phyloP scores from a whole-genome alignment of 35 echinoderm and acorn worm genomes.

The Hemicentrotus pulcherrimus region DNA sequence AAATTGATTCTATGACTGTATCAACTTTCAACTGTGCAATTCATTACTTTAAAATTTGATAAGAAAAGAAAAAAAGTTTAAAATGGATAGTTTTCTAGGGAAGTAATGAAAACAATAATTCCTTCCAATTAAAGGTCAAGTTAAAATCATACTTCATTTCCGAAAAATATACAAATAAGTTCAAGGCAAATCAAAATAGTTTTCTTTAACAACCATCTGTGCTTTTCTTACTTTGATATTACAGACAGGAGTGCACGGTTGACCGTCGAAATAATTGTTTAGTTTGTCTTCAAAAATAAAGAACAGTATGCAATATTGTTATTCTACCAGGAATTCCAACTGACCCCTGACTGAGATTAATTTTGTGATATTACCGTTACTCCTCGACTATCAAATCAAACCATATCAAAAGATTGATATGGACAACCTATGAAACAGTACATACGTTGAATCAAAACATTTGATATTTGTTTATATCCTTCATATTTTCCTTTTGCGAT shows the following conservation, averaged over 20 bases:
- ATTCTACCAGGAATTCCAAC: not conserved
- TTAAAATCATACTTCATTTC: not conserved
- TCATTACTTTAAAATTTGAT: not conserved
- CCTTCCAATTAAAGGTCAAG: not conserved
- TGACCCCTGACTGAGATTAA: not conserved
- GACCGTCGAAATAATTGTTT: conserved; percentile 3
- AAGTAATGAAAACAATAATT: not conserved
- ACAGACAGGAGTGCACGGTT: not conserved
- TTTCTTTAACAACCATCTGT: not conserved
- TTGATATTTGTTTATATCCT: too few species aligned
- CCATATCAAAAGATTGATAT: not conserved
- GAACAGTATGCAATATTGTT: not conserved
- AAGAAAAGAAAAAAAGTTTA: not conserved
- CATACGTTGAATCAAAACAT: too few species aligned
- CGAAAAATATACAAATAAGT: not conserved
- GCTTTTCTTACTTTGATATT: not conserved
- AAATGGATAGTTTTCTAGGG: not conserved
- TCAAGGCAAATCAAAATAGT: not conserved
- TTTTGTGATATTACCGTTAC: not conserved
- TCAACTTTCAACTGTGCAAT: not conserved
- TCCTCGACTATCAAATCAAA: not conserved
- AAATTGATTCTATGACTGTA: not conserved
- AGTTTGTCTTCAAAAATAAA: not conserved
- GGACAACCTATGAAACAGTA: not conserved
- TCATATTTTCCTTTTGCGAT: too few species aligned